A percentile compares a stretch with the other conserved stretches of the same genome.
Conservation (phyloP, 2,113 vertebrate species). For the Neotoma lepida region DNA sequence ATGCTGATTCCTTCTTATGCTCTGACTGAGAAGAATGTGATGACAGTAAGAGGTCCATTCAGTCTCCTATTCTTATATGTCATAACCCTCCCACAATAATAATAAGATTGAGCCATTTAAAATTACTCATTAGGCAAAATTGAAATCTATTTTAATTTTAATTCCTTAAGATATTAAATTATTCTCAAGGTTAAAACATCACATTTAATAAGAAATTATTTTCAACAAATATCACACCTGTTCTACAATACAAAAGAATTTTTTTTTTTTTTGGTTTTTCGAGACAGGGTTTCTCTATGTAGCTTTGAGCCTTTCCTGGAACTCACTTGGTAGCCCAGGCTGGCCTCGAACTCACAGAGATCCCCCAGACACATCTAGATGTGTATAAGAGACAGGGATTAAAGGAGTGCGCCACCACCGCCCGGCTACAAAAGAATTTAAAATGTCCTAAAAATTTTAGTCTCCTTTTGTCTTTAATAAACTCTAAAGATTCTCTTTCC, state of each 20-base stretch:
- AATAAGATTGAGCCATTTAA: background rate
- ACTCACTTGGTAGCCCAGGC: no score
- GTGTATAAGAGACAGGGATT: no score
- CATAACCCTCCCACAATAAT: background rate
- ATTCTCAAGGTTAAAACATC: conserved; percentile 21
- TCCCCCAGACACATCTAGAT: no score
- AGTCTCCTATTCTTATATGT: background rate
- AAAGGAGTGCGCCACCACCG: no score
- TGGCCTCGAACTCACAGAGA: no score
- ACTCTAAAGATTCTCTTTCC: conserved; percentile 10
- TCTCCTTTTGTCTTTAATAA: conserved; percentile 33
- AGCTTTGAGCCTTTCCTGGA: no score
- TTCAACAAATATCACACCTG: conserved; percentile 43
- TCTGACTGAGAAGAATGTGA: background rate
- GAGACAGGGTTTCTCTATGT: no score
- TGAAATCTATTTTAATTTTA: conserved; percentile 37
- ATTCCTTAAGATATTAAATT: conserved; percentile 50
- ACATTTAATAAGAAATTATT: conserved; percentile 52
- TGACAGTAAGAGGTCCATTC: background rate
- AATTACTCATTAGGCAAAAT: conserved; percentile 2
- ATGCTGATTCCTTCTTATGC: conserved; percentile 5
- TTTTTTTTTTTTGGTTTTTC: no score
- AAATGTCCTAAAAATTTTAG: conserved; percentile 33
- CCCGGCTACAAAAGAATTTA: no score
- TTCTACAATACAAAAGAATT: background rate